Evolutionary conservation across 2,113 vertebrate genomes (phyloP), one percentile per base, ranked within the genome.

Genomic region (Carettochelys insculpta): DNA sequence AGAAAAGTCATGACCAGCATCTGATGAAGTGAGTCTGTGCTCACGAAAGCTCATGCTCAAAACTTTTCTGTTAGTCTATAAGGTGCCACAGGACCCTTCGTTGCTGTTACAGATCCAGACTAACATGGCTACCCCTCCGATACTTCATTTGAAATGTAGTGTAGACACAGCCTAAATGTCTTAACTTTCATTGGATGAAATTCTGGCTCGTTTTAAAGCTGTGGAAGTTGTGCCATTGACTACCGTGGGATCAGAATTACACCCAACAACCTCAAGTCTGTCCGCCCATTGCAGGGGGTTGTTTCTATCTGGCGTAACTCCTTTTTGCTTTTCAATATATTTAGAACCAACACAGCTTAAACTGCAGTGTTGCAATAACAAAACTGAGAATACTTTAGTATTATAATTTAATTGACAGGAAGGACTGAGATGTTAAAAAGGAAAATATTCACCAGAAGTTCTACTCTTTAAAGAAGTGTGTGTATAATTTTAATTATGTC

Each of bases 361-460:
- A n/a, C 75, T 58, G 13, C 38, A 82, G 41, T 6, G 65, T 56
- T 91, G 19, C 82, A 93, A 94, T 91, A 93, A 93, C 78, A 94
- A 78, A 38, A n/a, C 9, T 31, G 3, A 52, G 38, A 88, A 45
- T 87, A 92, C 65, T 91, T 96, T 82, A 29, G 89, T 89, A 89
- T 94, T 94, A 76, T 52, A 88, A n/a, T 45, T 77, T 89, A 89
- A 95, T 56, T 88, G 81, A 82, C 2, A 31, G 89, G 54, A 96
- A 92, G 86, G 76, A 3, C 65, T 90, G 90, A 53, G 31, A 90
- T 58, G 43, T n/a, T 77, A 71, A 90, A 92, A 80, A 80, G 94
- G 27, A 94, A 90, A 97, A 88, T 92, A 95, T 7, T 86, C 80
- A 87, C 61, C 86, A 95, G n/a, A n/a, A n/a, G n/a, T 90, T 29